Percentiles rank a stretch among this genome's conserved stretches.
Evolutionary conservation across 2,888 invertebrate species (phyloP).

Genomic region (Uloborus plumipes): DNA sequence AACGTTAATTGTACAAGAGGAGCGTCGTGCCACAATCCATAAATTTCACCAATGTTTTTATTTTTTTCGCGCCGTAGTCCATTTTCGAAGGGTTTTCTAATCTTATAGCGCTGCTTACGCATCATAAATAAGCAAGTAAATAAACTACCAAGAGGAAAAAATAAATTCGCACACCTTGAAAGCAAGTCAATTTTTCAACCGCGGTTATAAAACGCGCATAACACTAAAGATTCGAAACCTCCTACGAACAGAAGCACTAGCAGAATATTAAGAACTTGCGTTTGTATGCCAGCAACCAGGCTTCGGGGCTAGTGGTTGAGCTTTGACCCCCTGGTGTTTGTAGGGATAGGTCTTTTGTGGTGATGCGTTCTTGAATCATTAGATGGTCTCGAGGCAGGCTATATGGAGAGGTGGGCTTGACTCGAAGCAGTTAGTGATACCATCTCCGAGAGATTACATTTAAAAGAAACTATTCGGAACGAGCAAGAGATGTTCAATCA

Average conservation of each 20-base stretch:
- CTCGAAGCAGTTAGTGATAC: too few relatives aligned
- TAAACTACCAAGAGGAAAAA: not conserved
- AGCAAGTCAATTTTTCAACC: slow-evolving; percentile 12
- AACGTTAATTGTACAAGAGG: slow-evolving; percentile 51
- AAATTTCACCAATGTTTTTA: slow-evolving; percentile 23
- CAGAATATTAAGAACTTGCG: slow-evolving; percentile 44
- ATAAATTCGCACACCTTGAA: slow-evolving; percentile 7
- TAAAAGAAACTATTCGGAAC: too few relatives aligned
- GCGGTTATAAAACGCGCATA: not conserved
- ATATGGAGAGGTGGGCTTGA: too few relatives aligned
- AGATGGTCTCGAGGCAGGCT: slow-evolving; percentile 30
- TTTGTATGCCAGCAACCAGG: too few relatives aligned
- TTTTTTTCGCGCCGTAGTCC: not conserved
- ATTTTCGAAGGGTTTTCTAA: not conserved
- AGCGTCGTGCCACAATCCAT: slow-evolving; percentile 37
- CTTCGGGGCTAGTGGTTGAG: slow-evolving; percentile 18
- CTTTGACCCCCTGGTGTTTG: slow-evolving; percentile 38
- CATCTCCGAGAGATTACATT: too few relatives aligned
- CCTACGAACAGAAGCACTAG: slow-evolving; percentile 60
- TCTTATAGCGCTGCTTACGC: slow-evolving; percentile 14
- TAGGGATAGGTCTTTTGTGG: slow-evolving; percentile 18
- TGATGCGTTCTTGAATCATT: slow-evolving; percentile 36
- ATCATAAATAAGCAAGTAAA: slow-evolving; percentile 44
- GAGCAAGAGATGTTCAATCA: too few relatives aligned
- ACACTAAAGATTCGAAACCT: slow-evolving; percentile 7